Evolutionary conservation across 1,140 invertebrate genomes (phyloP).

Genomic region (Cydia amplana): DNA sequence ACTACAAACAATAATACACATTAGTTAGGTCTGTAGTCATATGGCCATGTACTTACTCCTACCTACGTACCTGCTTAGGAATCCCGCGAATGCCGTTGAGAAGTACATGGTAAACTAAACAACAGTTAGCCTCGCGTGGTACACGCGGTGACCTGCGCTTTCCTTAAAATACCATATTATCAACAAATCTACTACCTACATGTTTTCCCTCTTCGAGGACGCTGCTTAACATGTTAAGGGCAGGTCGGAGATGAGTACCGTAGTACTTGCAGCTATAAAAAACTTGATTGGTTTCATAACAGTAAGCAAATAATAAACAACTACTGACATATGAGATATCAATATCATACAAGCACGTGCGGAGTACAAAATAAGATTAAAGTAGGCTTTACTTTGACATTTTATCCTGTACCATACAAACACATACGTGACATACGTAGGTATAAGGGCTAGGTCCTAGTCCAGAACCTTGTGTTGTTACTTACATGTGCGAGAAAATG

Average conservation of each 20-base stretch:
- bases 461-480: conserved; percentile 59
- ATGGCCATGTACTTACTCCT: not conserved
- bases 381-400: conserved; percentile 25
- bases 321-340: not conserved
- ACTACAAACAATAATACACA: no score
- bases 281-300: conserved; percentile 25
- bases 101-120: conserved; percentile 8
- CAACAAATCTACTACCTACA: not conserved
- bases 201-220: not conserved
- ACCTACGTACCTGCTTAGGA: not conserved
- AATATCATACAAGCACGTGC: not conserved
- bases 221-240: not conserved
- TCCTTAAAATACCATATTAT: conserved; percentile 1
- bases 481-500: conserved; percentile 57
- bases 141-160: conserved; percentile 5
- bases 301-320: conserved; percentile 23
- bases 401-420: conserved; percentile 56
- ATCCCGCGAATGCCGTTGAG: not conserved
- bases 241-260: not conserved
- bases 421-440: conserved; percentile 56
- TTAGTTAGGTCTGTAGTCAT: not conserved
- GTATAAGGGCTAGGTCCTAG: conserved; percentile 44
- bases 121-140: not conserved
- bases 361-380: conserved; percentile 17
- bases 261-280: not conserved